Percentiles rank a stretch among this genome's conserved stretches.
Conservation (phyloP, 2,797 vertebrate genomes). For the Platalea minor region DNA sequence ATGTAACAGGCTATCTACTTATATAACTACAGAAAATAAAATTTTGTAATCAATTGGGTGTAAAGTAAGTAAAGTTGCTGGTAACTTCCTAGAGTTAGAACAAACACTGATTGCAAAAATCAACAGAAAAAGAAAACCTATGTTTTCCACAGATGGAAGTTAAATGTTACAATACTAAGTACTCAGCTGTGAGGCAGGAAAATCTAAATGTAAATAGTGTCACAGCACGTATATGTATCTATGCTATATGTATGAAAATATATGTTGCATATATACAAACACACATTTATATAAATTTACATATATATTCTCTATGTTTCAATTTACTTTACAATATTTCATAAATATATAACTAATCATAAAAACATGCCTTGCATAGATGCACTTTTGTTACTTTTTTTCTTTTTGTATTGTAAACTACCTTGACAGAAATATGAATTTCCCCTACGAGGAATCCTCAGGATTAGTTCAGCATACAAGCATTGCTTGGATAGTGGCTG, state of each 20-base stretch:
- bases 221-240: fast-evolving
- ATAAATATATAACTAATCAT: not conserved
- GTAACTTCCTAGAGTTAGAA: not conserved
- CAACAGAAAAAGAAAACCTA: not conserved
- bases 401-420: not conserved
- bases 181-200: not conserved
- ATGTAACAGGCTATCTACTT: not conserved
- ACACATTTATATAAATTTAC: not conserved
- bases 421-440: not conserved
- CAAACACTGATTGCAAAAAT: not conserved
- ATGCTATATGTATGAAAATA: not conserved
- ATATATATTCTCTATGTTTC: not conserved
- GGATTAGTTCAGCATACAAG: not conserved
- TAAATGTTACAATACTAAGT: not conserved
- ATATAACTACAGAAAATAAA: not conserved
- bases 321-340: not conserved
- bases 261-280: not conserved
- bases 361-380: not conserved
- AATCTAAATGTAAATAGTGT: not conserved
- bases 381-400: not conserved
- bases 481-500: not conserved
- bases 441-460: not conserved
- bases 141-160: not conserved
- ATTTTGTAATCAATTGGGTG: not conserved
- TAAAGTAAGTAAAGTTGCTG: not conserved